Percentiles rank a stretch among this genome's conserved stretches.
These are phyloP conservation scores for Porites evermanni DNA, from an alignment of 92 coral and sea anemone species.

Conservation along the genomic window DNA sequence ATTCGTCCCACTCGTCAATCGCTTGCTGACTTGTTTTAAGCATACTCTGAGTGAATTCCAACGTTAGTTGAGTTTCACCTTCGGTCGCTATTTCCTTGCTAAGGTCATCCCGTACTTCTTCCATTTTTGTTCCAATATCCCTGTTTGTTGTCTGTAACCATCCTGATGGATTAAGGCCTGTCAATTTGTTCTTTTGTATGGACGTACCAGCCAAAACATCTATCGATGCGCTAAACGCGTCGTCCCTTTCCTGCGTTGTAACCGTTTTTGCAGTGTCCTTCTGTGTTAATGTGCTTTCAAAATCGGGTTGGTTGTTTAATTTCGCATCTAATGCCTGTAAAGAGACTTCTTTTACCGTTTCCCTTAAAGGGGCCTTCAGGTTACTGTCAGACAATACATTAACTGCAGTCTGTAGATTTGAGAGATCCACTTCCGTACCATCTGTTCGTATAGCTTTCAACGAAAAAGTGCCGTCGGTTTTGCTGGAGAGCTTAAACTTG, in stretches of 20 bases:
- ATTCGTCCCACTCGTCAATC: constrained; percentile 19
- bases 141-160: constrained; percentile 32
- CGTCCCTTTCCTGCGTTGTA: neutral
- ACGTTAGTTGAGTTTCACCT: constrained; percentile 3
- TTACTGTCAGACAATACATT: constrained; percentile 6
- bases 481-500: constrained; percentile 26
- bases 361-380: neutral
- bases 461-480: constrained; percentile 27
- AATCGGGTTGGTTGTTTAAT: constrained; percentile 30
- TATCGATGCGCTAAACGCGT: constrained; percentile 30
- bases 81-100: constrained; percentile 2
- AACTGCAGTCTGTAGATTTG: constrained; percentile 9
- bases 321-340: constrained; percentile 5
- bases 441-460: constrained; percentile 6
- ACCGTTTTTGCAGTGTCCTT: neutral
- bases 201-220: constrained; percentile 42
- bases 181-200: constrained; percentile 1
- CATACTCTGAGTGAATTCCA: constrained; percentile 53
- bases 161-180: neutral
- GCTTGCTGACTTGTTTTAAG: constrained; percentile 2
- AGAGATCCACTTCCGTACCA: neutral
- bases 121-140: constrained; percentile 6
- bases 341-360: neutral
- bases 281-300: neutral
- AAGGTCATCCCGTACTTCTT: neutral